These are phyloP conservation scores for Gobio gobio DNA, from an alignment of 2,113 vertebrate species.

Conservation along the genomic window DNA sequence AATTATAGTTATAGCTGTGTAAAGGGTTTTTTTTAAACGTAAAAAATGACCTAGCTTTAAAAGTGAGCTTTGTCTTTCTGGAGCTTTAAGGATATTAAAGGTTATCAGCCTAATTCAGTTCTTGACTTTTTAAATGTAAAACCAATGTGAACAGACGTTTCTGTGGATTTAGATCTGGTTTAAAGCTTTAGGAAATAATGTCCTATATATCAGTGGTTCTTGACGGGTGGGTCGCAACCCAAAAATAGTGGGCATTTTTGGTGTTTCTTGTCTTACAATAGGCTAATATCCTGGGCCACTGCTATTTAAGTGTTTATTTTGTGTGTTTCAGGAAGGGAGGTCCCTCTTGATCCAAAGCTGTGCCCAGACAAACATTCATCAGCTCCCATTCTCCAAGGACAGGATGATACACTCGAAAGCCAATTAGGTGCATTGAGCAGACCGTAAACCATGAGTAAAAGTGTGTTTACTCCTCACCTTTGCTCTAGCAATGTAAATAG, in stretches of 20 bases:
- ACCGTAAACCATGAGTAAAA: conserved; percentile 68
- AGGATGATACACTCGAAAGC: conserved; percentile 62
- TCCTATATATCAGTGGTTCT: background rate
- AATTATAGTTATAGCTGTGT: background rate
- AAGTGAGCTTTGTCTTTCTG: background rate
- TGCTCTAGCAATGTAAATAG: conserved; percentile 66
- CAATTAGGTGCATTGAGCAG: conserved; percentile 67
- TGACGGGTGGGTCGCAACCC: background rate
- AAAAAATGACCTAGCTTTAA: background rate
- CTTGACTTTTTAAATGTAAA: background rate
- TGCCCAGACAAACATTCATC: conserved; percentile 56
- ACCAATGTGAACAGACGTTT: background rate
- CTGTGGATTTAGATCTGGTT: background rate
- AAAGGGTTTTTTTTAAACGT: background rate
- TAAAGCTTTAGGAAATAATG: background rate
- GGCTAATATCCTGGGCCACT: background rate
- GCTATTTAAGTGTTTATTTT: background rate
- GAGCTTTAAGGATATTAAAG: background rate
- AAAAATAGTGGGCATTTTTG: background rate
- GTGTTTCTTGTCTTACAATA: background rate
- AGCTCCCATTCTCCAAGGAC: conserved; percentile 61
- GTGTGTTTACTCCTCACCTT: conserved; percentile 61
- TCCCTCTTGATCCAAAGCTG: background rate
- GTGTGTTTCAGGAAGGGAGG: background rate
- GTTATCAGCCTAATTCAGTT: background rate